phyloP scores from a whole-genome alignment of 2,797 vertebrate species.

The Micropoecilia bifurca region DNA sequence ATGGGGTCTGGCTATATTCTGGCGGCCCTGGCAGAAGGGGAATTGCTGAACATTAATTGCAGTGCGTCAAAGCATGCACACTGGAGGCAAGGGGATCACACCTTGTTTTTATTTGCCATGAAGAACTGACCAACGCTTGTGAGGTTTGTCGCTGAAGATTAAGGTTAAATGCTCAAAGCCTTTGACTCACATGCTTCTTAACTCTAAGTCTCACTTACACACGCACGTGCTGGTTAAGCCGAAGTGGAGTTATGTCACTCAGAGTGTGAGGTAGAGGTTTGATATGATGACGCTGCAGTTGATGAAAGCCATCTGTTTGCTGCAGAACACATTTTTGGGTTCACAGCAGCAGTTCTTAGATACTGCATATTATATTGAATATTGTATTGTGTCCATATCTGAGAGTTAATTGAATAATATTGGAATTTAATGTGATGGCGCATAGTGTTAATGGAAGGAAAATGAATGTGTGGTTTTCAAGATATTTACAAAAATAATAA shows the following conservation, averaged over 20 bases:
- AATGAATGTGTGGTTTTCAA: not conserved
- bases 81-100: slow-evolving; percentile 24
- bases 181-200: slow-evolving; percentile 15
- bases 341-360: slow-evolving; percentile 20
- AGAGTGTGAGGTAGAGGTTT: slow-evolving; percentile 32
- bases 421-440: not conserved
- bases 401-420: slow-evolving; percentile 19
- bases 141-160: slow-evolving; percentile 28
- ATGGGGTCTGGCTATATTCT: slow-evolving; percentile 43
- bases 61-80: slow-evolving; percentile 16
- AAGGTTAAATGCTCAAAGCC: slow-evolving; percentile 30
- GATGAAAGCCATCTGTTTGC: slow-evolving; percentile 26
- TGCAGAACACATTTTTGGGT: slow-evolving; percentile 24
- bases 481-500: not conserved
- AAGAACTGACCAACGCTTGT: slow-evolving; percentile 19
- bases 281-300: slow-evolving; percentile 22
- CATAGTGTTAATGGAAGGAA: not conserved
- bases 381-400: slow-evolving; percentile 12
- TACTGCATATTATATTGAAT: slow-evolving; percentile 19
- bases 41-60: slow-evolving; percentile 26
- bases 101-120: slow-evolving; percentile 33
- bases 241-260: slow-evolving; percentile 17
- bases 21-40: slow-evolving; percentile 35
- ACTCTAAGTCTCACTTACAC: slow-evolving; percentile 3
- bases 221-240: slow-evolving; percentile 5